phyloP scores from a whole-genome alignment of 2,113 vertebrate species.

The Brachyistius frenatus region DNA sequence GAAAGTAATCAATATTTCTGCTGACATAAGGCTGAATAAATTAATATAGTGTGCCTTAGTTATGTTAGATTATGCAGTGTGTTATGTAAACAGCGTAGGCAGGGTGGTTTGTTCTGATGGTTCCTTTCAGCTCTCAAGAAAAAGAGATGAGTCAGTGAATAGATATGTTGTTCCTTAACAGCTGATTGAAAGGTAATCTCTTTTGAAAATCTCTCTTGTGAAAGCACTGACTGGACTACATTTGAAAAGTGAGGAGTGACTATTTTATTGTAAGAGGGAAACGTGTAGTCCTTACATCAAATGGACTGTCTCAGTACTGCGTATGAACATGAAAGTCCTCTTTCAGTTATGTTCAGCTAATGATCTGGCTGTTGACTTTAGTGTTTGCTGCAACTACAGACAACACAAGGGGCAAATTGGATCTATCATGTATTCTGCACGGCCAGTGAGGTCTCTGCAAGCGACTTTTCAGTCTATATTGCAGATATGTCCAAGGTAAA shows the following conservation, averaged over 20 bases:
- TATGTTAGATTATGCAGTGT: conserved; percentile 30
- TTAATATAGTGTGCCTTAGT: neutral
- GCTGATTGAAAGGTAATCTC: neutral
- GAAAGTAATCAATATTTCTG: conserved; percentile 13
- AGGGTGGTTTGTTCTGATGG: conserved; percentile 9
- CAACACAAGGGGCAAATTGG: conserved; percentile 21
- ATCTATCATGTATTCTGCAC: conserved; percentile 17
- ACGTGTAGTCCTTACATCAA: conserved; percentile 7
- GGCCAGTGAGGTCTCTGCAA: neutral
- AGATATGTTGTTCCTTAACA: conserved; percentile 1
- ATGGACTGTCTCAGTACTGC: neutral
- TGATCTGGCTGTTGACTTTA: conserved; percentile 5
- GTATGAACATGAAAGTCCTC: neutral
- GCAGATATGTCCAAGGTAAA: neutral
- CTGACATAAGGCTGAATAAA: conserved; percentile 6
- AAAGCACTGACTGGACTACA: neutral
- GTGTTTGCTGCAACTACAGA: conserved; percentile 2
- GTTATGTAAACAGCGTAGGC: conserved; percentile 39
- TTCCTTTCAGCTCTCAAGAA: conserved; percentile 25
- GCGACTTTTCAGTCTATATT: neutral
- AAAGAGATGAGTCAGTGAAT: conserved; percentile 37
- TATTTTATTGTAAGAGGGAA: neutral
- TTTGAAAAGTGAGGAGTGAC: neutral
- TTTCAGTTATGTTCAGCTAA: conserved; percentile 4
- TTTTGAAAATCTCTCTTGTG: neutral